A percentile compares a stretch with the other conserved stretches of the same genome.
Evolutionary conservation across 1,140 invertebrate genomes (phyloP).

Genomic region (Aphelenchoides fujianensis): DNA sequence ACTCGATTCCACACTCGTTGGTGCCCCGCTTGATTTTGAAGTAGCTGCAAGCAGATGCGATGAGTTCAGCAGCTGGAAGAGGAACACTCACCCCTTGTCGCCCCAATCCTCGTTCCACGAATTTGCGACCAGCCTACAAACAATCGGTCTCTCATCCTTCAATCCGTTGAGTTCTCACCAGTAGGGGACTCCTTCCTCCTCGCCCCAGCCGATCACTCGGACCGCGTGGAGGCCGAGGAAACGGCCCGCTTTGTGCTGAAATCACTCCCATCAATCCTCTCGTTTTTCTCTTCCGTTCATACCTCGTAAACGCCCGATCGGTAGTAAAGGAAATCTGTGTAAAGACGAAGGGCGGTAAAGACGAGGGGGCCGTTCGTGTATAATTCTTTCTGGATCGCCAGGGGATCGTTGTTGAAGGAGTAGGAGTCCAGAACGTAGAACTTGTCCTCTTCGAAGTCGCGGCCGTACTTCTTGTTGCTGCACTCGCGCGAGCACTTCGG

Average conservation of each 20-base stretch:
- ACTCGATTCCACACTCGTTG: constrained; percentile 81
- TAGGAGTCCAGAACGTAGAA: constrained; percentile 8
- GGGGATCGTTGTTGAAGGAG: constrained; percentile 6
- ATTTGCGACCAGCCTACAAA: constrained; percentile 13
- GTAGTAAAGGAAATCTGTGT: constrained; percentile 9
- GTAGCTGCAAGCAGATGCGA: too few relatives aligned
- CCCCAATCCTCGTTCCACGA: constrained; percentile 23
- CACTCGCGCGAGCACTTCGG: constrained; percentile 5
- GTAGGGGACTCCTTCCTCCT: constrained; percentile 64
- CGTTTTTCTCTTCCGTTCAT: neutral
- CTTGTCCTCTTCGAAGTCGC: constrained; percentile 6
- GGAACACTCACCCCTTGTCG: too few relatives aligned
- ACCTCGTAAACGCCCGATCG: constrained; percentile 17
- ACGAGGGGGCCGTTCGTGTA: constrained; percentile 11
- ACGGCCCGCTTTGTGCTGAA: constrained; percentile 23
- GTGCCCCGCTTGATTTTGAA: constrained; percentile 79
- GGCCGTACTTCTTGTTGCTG: neutral
- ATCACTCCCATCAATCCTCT: neutral
- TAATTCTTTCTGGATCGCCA: constrained; percentile 15
- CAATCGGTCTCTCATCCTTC: too few relatives aligned
- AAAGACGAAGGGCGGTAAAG: constrained; percentile 14
- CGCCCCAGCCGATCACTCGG: constrained; percentile 80
- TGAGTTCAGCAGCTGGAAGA: too few relatives aligned
- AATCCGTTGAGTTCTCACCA: too few relatives aligned
- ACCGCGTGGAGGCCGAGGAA: constrained; percentile 70